Evolutionary conservation across 2,113 vertebrate genomes (phyloP), one percentile per base, ranked within the genome.

Genomic region (Osmerus mordax): DNA sequence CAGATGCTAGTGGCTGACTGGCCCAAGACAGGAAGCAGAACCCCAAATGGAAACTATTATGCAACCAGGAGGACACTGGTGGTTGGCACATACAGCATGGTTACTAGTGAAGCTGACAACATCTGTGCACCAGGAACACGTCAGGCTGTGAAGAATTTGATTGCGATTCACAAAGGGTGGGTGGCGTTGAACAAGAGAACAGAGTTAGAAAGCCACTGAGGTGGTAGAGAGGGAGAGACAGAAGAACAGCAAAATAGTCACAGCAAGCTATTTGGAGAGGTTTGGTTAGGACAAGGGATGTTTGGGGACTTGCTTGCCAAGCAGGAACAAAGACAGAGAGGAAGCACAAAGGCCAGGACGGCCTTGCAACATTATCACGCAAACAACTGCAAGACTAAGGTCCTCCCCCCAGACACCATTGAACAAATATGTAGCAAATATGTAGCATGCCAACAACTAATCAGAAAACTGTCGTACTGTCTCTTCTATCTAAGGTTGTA

Each of bases 301-400:
- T 89, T 91, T 85, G 75, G 87, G 85, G 84, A 77, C 75, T 70
- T 14, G 78, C 80, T 84, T 65, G 84, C 89, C 87, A 90, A 84
- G 87, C 58, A 80, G 84, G 88, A 87, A 89, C 66, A 72, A 6
- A 23, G 61, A 70, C 6, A 4, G 68, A 55, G 83, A 89, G 90
- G 87, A 89, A 89, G 86, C 87, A 84, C 86, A 88, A 83, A 85
- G 78, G 76, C 84, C 65, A 78, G 81, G 85, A 86, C 78, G 81
- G 81, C 81, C 25, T 25, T 56, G 79, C 83, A 87, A 84, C 85
- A 87, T 90, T 87, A 89, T 86, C 89, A 91, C 87, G 89, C 89
- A 83, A 83, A 79, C 83, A 81, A 75, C 83, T 69, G 73, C 81
- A 61, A 56, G 71, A 70, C 86, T 70, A 88, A 88, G 88, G 87